These are phyloP conservation scores for Dipus sagitta DNA, from an alignment of 2,797 vertebrate species.

Conservation along the genomic window DNA sequence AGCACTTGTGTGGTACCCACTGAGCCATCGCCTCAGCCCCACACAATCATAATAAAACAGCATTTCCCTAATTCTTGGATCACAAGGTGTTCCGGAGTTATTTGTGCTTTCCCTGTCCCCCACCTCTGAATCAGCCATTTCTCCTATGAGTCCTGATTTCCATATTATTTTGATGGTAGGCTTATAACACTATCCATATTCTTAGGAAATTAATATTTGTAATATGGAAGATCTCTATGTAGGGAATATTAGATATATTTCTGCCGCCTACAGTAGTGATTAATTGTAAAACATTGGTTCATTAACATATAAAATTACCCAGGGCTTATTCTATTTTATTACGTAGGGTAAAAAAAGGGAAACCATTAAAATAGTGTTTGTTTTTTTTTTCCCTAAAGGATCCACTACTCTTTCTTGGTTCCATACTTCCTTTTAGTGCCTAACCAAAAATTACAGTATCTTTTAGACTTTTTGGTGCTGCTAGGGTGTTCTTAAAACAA, in stretches of 20 bases:
- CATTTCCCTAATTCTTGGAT: not conserved
- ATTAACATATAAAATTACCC: not conserved
- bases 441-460: not conserved
- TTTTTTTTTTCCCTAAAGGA: not conserved
- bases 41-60: too few relatives aligned
- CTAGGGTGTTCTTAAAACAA: not conserved
- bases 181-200: constrained; percentile 28
- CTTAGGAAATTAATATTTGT: constrained; percentile 47
- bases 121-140: not conserved
- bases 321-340: constrained; percentile 16
- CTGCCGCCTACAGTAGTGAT: not conserved
- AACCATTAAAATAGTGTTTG: not conserved
- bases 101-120: not conserved
- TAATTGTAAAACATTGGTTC: not conserved
- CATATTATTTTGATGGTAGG: not conserved
- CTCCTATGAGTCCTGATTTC: not conserved
- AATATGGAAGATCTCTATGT: not conserved
- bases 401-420: not conserved
- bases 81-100: not conserved
- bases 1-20: too few relatives aligned
- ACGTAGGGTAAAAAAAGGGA: not conserved
- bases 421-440: constrained; percentile 17
- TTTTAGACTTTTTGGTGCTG: constrained; percentile 3
- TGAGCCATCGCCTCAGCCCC: too few relatives aligned
- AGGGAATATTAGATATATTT: not conserved